phyloP scores from a whole-genome alignment of 2,113 vertebrate genomes.

The Pipra filicauda region DNA sequence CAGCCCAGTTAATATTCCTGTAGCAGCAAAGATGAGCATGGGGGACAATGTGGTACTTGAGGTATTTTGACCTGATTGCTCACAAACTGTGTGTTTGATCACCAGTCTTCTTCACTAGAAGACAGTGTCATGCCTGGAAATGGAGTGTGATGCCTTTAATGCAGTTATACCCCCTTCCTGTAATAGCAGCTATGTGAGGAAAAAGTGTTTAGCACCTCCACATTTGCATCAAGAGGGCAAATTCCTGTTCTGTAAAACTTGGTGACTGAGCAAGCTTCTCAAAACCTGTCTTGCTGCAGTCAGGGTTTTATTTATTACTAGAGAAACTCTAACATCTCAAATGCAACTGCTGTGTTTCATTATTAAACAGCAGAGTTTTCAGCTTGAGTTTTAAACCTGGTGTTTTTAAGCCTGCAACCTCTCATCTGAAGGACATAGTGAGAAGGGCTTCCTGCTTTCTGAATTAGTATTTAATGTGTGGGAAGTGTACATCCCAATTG shows the following conservation, averaged over 20 bases:
- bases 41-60: background rate
- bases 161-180: background rate
- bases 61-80: background rate
- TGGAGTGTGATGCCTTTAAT: background rate
- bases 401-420: slow-evolving; percentile 13
- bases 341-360: background rate
- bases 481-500: background rate
- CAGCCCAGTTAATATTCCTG: background rate
- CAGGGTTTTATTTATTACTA: background rate
- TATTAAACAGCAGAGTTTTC: slow-evolving; percentile 31
- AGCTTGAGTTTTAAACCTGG: background rate
- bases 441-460: slow-evolving; percentile 28
- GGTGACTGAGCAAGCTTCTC: background rate
- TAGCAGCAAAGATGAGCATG: background rate
- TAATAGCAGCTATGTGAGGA: background rate
- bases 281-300: background rate
- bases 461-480: slow-evolving; percentile 5
- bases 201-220: background rate
- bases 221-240: background rate
- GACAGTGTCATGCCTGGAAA: background rate
- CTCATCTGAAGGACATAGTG: background rate
- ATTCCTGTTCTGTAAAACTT: background rate
- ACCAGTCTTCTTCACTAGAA: background rate
- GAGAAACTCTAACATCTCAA: background rate
- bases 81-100: background rate